Evolutionary conservation across 2,888 invertebrate species (phyloP).

Genomic region (Rhopalosiphum nymphaeae): DNA sequence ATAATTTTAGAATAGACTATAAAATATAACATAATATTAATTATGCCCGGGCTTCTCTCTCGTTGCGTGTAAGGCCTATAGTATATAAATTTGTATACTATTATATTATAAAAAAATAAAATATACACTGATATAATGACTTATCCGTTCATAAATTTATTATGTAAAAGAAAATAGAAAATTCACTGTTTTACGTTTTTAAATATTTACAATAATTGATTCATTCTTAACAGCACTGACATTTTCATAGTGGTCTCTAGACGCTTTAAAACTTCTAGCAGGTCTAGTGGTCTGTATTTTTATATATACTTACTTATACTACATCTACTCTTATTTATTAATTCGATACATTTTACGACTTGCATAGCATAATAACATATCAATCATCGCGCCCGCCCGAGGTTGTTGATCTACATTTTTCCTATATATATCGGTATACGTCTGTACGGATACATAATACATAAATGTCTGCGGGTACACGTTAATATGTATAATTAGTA

Average conservation of each 20-base stretch:
- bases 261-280: not conserved
- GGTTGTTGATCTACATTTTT: conserved; percentile 9
- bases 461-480: not conserved
- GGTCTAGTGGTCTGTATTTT: not conserved
- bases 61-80: no score
- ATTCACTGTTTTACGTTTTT: not conserved
- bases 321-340: not conserved
- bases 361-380: not conserved
- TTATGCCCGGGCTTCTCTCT: no score
- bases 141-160: not conserved
- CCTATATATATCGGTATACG: not conserved
- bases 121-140: not conserved
- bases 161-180: not conserved
- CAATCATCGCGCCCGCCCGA: not conserved
- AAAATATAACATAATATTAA: no score
- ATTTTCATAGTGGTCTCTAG: no score
- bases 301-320: not conserved
- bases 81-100: no score
- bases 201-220: not conserved
- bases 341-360: not conserved
- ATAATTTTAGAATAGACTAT: no score
- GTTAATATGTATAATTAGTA: not conserved
- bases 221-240: no score
- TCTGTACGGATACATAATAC: not conserved
- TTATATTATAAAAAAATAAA: not conserved